These are phyloP conservation scores for Palloptera scutellata DNA, from an alignment of 2,888 invertebrate genomes.

Conservation along the genomic window DNA sequence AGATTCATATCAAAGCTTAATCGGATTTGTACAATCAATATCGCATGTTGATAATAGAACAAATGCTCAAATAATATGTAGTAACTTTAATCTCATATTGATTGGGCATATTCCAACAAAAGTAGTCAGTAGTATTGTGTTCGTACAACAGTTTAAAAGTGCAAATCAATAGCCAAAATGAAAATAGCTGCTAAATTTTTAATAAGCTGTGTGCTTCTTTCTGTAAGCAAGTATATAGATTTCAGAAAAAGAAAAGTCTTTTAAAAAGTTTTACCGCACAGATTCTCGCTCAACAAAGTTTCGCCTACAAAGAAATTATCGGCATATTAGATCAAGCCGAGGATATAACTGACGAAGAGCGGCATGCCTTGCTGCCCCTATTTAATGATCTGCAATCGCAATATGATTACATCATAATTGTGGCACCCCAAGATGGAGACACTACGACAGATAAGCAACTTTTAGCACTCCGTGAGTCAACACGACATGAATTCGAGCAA, in stretches of 20 bases:
- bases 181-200: slow-evolving; percentile 5
- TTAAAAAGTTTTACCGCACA: slow-evolving; percentile 4
- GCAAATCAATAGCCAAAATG: not conserved
- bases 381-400: slow-evolving; percentile 50
- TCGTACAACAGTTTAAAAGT: no score
- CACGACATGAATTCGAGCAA: slow-evolving; percentile 42
- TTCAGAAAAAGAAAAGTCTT: not conserved
- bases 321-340: slow-evolving; percentile 32
- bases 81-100: no score
- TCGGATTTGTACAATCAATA: no score
- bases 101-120: no score
- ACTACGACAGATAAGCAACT: slow-evolving; percentile 21
- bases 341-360: slow-evolving; percentile 46
- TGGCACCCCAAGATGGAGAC: slow-evolving; percentile 33
- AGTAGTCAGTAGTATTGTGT: no score
- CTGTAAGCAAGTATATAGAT: slow-evolving; percentile 1
- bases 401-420: slow-evolving; percentile 45
- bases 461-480: slow-evolving; percentile 36
- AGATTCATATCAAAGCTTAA: no score
- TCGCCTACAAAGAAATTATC: slow-evolving; percentile 33
- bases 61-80: no score
- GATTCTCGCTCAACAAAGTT: slow-evolving; percentile 11
- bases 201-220: not conserved
- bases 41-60: no score
- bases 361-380: slow-evolving; percentile 47